A percentile compares a stretch with the other conserved stretches of the same genome.
These are phyloP conservation scores for Linnaemya tessellans DNA, from an alignment of 2,888 invertebrate genomes.

Conservation along the genomic window DNA sequence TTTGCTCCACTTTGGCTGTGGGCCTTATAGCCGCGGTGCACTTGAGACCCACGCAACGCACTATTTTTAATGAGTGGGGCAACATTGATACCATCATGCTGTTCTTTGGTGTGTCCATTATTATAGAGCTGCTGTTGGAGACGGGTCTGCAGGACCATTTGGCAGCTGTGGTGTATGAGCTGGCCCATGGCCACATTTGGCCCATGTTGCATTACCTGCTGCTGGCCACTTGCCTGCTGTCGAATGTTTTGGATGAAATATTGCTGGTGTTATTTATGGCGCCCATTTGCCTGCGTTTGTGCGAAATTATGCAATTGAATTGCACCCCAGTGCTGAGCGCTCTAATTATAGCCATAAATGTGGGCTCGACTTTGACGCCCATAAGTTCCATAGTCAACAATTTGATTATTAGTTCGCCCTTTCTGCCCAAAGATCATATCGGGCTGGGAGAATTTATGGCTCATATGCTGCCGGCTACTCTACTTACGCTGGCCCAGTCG, in stretches of 20 bases:
- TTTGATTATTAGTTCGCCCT: constrained; percentile 28
- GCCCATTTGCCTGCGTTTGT: constrained; percentile 71
- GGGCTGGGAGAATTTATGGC: constrained; percentile 19
- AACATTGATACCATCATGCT: constrained; percentile 68
- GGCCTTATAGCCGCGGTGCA: constrained; percentile 61
- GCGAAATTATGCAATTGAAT: constrained; percentile 73
- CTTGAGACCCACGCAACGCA: constrained; percentile 54
- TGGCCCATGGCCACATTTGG: constrained; percentile 74
- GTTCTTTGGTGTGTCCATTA: constrained; percentile 69
- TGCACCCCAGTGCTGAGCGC: constrained; percentile 71
- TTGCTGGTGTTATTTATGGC: constrained; percentile 67
- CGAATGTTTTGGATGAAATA: constrained; percentile 66
- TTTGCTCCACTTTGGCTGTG: constrained; percentile 66
- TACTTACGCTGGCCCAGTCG: constrained; percentile 64
- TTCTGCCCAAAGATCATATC: constrained; percentile 22
- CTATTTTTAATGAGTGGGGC: constrained; percentile 68
- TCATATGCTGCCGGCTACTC: constrained; percentile 70
- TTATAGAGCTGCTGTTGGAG: constrained; percentile 68
- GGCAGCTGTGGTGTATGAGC: constrained; percentile 67
- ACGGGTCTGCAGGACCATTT: constrained; percentile 72
- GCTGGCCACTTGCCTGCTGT: constrained; percentile 10
- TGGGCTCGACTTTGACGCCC: constrained; percentile 66
- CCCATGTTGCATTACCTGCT: constrained; percentile 70
- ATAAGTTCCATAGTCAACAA: constrained; percentile 49
- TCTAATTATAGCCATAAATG: constrained; percentile 71